Evolutionary conservation across 2,797 vertebrate genomes (phyloP), one percentile per base, ranked within the genome.

Genomic region (Syngnathus acus): DNA sequence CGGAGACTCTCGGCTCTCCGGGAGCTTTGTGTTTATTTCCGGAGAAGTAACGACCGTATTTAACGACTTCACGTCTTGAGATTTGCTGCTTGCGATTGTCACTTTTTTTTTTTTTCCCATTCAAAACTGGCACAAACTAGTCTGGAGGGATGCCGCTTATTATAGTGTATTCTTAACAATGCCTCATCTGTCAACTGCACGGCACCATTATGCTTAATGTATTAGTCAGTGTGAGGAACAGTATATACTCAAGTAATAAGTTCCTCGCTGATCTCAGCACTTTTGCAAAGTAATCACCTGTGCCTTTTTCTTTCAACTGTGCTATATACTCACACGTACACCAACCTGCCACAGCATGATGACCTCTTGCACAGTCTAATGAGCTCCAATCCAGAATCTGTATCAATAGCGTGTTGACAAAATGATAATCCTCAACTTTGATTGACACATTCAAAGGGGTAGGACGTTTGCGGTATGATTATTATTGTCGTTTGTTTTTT

Each of bases 21-120:
- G 60, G 42, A 62, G 60, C 60, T 62, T 43, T 62, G 40, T 62
- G 40, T 62, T 62, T 62, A n/a, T 23, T 62, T 62, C 21, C 6
- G 6, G 60, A 61, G 39, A 57, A 57, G 54, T 42, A 61, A 40
- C 59, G 19, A 23, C 59, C 6, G 39, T 11, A 62, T 43, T 62
- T 62, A 26, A 45, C 60, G 42, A 62, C 42, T 62, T 62, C 23
- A 5, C 38, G 6, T 62, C n/a, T 62, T 42, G 16, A 43, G 60
- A 62, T 62, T 43, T 23, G 60, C 60, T 43, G 13, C 60, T 62
- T 45, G 6, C 21, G n/a, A 45, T 45, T 43, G 19, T 21, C 42
- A 62, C 40, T 62, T 45, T 43, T 45, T 26, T 45, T 26, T 43
- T 43, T 13, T 13, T 13, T 2, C 42, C n/a, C 6, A 4, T 42